phyloP scores from a whole-genome alignment of 2,113 vertebrate species.

The Australoheros scitulus region DNA sequence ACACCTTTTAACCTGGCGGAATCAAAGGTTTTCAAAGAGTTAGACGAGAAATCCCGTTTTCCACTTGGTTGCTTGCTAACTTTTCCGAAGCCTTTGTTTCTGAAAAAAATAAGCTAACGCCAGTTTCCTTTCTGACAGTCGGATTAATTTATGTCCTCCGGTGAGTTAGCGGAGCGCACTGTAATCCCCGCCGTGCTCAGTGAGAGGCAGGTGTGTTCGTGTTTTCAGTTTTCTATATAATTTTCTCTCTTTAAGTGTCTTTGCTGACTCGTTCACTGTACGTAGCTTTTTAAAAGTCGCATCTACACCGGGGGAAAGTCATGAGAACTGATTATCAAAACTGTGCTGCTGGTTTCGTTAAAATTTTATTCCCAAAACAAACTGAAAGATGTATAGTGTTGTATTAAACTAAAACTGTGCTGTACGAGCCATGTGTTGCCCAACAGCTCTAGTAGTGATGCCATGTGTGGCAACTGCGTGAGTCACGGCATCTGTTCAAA shows the following conservation, averaged over 20 bases:
- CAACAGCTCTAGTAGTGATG: neutral
- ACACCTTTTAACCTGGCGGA: neutral
- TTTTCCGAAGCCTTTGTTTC: neutral
- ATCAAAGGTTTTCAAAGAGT: no score
- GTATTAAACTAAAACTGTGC: neutral
- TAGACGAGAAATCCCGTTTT: neutral
- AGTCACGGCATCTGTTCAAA: neutral
- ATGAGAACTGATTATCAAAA: neutral
- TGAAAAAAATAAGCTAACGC: constrained; percentile 34
- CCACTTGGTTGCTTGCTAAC: neutral
- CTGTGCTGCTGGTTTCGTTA: neutral
- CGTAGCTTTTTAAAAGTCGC: neutral
- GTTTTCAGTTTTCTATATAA: neutral
- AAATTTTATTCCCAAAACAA: neutral
- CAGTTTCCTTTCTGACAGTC: neutral
- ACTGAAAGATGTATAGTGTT: neutral
- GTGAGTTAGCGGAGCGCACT: neutral
- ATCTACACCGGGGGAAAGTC: neutral
- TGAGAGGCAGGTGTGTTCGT: neutral
- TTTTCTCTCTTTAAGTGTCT: neutral
- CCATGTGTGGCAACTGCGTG: neutral
- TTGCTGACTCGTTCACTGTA: neutral
- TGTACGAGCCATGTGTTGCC: neutral
- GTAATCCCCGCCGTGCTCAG: neutral
- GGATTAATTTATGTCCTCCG: constrained; percentile 6